Evolutionary conservation across 1,140 invertebrate genomes (phyloP), one percentile per base, ranked within the genome.

Genomic region (Lutraria rhynchaena): DNA sequence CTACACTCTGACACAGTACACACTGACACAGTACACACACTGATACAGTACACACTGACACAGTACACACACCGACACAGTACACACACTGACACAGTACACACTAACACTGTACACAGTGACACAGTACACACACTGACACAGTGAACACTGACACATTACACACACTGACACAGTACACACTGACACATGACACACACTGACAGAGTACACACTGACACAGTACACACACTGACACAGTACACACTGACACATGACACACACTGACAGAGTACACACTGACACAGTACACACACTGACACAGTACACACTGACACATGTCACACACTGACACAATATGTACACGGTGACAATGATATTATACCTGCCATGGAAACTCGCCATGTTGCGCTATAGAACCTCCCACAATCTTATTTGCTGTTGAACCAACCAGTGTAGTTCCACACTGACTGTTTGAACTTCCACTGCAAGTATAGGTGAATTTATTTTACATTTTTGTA

Each of bases 341-440:
- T 46, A 46, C 44, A 9, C 19, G 44, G 9, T 19, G 19, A 11
- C 9, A 19, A 46, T 11, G 19, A 11, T 46, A 9, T 9, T 3
- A 22, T 71, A 97, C 98, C 94, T 97, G 96, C 98, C 98, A 99
- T 22, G 98, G 97, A 96, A 97, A 99, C 74, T 96, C 94, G 3
- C 97, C 97, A 90, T 97, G 98, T 57, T 94, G 94, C 11, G 97
- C 95, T 87, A 96, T 96, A 87, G 95, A 96, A 55, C 98, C 98
- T 11, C 85, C 85, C 0, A 86, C 85, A 41, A 86, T 85, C 37
- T 60, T 81, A 41, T 44, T 17, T 7, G 1, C 33, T 3, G 65
- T 81, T 4, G 51, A 55, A 17, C 77, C 77, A 22, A 81, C 77
- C 0, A 49, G 0, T 9, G 65, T 60, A 24, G 53, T 58, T 17